Evolutionary conservation across 1,140 invertebrate species (phyloP).

Genomic region (Diabrotica virgifera): DNA sequence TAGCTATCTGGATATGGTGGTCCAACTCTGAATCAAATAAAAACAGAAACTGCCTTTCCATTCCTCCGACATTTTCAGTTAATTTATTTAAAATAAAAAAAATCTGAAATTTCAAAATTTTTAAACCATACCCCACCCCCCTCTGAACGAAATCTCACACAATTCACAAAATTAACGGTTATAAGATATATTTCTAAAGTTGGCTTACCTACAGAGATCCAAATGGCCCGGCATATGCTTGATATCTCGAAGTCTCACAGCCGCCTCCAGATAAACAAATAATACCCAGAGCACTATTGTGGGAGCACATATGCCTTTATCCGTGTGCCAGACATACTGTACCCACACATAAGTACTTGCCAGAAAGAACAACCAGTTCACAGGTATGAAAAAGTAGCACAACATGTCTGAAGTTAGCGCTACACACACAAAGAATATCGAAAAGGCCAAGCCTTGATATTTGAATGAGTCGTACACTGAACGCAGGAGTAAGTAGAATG

Average conservation of each 20-base stretch:
- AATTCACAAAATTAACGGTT: no score
- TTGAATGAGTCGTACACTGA: conserved; percentile 98
- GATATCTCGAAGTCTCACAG: conserved; percentile 80
- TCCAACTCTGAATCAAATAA: no score
- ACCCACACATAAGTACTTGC: conserved; percentile 99
- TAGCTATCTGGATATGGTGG: no score
- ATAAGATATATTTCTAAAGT: no score
- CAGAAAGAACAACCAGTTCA: conserved; percentile 96
- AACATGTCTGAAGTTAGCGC: conserved; percentile 98
- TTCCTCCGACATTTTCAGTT: no score
- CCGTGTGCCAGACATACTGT: conserved; percentile 98
- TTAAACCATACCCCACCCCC: no score
- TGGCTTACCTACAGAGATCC: conserved; percentile 73
- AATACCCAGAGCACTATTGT: conserved; percentile 92
- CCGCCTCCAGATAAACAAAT: conserved; percentile 94
- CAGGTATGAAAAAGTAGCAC: conserved; percentile 98
- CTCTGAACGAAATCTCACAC: no score
- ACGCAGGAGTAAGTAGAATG: conserved; percentile 94
- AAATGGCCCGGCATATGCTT: conserved; percentile 86
- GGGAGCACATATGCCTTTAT: conserved; percentile 88
- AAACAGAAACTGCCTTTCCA: no score
- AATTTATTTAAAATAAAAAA: no score
- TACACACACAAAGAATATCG: conserved; percentile 97
- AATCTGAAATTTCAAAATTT: no score
- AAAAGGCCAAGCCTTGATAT: conserved; percentile 98